Percentiles rank a stretch among this genome's conserved stretches.
Evolutionary conservation across 2,888 invertebrate species (phyloP).

Genomic region (Polymixis lichenea): DNA sequence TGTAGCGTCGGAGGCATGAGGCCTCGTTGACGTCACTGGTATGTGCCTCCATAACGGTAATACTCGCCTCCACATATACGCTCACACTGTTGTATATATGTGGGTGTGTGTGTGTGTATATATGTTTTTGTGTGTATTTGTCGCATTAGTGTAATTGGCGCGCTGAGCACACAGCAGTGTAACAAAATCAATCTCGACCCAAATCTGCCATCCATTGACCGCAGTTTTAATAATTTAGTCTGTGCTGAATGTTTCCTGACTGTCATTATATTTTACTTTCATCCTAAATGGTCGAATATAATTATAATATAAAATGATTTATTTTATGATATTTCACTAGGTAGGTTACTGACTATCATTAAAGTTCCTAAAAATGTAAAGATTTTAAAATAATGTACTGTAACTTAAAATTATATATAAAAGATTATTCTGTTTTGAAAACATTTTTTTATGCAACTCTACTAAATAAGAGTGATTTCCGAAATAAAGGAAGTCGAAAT

Average conservation of each 20-base stretch:
- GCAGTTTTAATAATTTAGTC: constrained; percentile 66
- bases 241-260: constrained; percentile 67
- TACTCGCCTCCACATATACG: constrained; percentile 86
- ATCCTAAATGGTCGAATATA: background rate
- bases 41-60: constrained; percentile 90
- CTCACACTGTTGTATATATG: constrained; percentile 61
- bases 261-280: constrained; percentile 33
- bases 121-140: constrained; percentile 72
- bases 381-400: background rate
- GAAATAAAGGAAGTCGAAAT: constrained; percentile 55
- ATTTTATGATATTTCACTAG: constrained; percentile 4
- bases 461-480: constrained; percentile 34
- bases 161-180: constrained; percentile 77
- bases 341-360: background rate
- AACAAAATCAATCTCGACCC: constrained; percentile 85
- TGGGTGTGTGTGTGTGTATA: constrained; percentile 32
- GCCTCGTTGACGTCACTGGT: constrained; percentile 89
- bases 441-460: constrained; percentile 10
- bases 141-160: constrained; percentile 83
- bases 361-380: background rate
- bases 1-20: constrained; percentile 85
- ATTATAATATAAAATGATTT: background rate
- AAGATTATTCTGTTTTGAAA: background rate
- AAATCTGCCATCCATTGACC: constrained; percentile 75
- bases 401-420: background rate